Percentiles rank a stretch among this genome's conserved stretches.
Conservation (phyloP, 1,140 invertebrate species). For the Heliconius himera region DNA sequence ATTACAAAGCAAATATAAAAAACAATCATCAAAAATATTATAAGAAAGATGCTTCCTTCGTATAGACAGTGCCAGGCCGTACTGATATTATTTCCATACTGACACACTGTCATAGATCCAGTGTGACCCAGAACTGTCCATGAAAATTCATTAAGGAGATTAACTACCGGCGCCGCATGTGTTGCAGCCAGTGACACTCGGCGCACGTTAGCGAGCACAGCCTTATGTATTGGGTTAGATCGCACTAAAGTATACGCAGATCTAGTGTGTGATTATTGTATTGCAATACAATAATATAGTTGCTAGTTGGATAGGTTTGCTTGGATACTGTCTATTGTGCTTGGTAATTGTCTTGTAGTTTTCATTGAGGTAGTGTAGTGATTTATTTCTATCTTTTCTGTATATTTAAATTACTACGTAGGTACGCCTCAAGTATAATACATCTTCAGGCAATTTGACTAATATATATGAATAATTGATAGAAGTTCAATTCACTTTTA, state of each 20-base stretch:
- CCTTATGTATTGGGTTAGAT: constrained; percentile 18
- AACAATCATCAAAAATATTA: not conserved
- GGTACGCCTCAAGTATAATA: no score
- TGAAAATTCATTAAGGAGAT: constrained; percentile 43
- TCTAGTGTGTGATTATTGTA: no score
- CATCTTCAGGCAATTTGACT: no score
- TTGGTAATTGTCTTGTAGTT: no score
- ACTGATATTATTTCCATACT: constrained; percentile 22
- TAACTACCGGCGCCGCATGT: constrained; percentile 37
- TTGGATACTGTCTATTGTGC: no score
- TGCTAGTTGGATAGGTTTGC: no score
- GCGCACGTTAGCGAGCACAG: constrained; percentile 33
- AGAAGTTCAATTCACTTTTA: no score
- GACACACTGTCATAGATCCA: constrained; percentile 30
- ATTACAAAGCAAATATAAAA: not conserved
- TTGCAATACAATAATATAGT: not conserved
- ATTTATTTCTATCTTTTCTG: no score
- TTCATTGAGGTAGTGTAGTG: no score
- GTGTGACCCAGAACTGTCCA: constrained; percentile 35
- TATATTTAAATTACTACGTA: no score
- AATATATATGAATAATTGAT: no score
- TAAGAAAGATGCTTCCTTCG: not conserved
- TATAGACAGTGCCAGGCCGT: not conserved
- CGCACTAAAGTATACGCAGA: not conserved
- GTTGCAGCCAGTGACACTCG: constrained; percentile 36